Percentiles rank a stretch among this genome's conserved stretches.
phyloP scores from a whole-genome alignment of 2,113 vertebrate species.

The Puntigrus tetrazona region DNA sequence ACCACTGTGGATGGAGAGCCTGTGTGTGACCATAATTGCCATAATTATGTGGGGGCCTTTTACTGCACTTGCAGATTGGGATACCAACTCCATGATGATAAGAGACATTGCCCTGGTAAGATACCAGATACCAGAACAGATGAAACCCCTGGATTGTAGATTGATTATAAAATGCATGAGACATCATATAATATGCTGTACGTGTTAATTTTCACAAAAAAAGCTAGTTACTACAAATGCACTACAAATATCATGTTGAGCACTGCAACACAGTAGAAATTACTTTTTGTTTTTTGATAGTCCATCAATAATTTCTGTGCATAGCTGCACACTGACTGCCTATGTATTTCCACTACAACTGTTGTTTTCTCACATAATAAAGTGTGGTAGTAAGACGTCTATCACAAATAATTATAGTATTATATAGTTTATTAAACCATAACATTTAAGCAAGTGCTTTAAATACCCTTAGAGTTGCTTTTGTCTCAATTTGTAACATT shows the following conservation, averaged over 20 bases:
- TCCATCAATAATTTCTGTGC: no score
- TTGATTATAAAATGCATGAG: conserved; percentile 6
- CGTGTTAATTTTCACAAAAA: neutral
- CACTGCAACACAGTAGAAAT: neutral
- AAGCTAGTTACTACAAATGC: neutral
- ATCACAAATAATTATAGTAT: neutral
- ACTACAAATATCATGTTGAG: neutral
- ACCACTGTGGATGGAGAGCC: conserved; percentile 67
- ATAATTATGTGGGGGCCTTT: conserved; percentile 91
- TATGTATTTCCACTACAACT: no score
- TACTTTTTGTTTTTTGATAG: neutral
- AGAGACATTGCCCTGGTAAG: conserved; percentile 87
- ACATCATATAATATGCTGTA: neutral
- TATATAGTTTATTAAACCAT: neutral
- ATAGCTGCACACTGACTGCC: no score
- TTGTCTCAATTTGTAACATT: no score
- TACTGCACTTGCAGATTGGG: conserved; percentile 89
- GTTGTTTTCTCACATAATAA: no score
- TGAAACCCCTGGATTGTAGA: conserved; percentile 14
- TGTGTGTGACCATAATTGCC: conserved; percentile 88
- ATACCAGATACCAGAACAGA: neutral
- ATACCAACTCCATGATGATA: conserved; percentile 82
- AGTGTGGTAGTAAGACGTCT: neutral
- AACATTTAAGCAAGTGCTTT: neutral
- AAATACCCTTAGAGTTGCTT: no score